Evolutionary conservation across 2,113 vertebrate genomes (phyloP).

Genomic region (Heterochromis multidens): DNA sequence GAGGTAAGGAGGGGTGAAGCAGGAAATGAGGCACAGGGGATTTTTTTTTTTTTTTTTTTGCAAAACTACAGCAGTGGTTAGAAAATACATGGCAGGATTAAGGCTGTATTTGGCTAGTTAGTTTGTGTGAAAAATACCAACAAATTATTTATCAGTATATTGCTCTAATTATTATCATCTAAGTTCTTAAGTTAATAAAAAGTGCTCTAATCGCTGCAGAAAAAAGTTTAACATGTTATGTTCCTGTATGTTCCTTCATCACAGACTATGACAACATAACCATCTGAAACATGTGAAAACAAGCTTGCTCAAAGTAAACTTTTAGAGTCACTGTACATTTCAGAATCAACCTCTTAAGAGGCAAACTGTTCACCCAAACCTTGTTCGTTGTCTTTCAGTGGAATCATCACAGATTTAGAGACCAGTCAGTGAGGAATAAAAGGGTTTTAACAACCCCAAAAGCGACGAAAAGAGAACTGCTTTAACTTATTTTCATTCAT

Average conservation of each 20-base stretch:
- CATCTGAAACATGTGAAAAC: not conserved
- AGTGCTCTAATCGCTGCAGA: not conserved
- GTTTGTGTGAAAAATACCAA: not conserved
- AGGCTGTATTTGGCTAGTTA: not conserved
- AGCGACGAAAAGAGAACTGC: not conserved
- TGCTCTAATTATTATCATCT: not conserved
- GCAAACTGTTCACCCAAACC: not conserved
- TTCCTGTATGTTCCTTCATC: not conserved
- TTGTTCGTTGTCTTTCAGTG: not conserved
- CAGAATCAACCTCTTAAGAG: not conserved
- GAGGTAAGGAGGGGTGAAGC: constrained; percentile 21
- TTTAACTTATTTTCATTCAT: not conserved
- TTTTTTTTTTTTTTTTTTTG: constrained; percentile 4
- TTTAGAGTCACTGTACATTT: not conserved
- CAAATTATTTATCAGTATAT: not conserved
- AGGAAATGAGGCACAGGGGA: constrained; percentile 66
- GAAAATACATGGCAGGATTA: not conserved
- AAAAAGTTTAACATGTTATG: not conserved
- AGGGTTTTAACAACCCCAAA: not conserved
- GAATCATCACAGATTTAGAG: not conserved
- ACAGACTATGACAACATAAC: not conserved
- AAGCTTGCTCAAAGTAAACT: not conserved
- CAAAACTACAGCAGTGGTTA: constrained; percentile 55
- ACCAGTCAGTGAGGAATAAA: not conserved
- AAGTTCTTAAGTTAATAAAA: not conserved